Percentiles rank a stretch among this genome's conserved stretches.
phyloP scores from a whole-genome alignment of 1,140 invertebrate genomes.

The Calliphora vicina region DNA sequence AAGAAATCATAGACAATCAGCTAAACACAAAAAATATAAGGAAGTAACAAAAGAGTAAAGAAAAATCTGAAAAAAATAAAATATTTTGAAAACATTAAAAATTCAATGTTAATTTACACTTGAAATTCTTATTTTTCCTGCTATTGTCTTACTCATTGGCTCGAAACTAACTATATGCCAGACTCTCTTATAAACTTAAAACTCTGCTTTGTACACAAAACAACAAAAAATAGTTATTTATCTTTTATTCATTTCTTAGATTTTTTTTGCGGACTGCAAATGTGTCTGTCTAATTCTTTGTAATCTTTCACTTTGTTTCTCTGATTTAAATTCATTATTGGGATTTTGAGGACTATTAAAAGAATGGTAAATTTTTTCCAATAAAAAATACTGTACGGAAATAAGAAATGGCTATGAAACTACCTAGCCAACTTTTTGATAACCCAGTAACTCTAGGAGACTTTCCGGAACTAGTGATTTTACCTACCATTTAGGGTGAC shows the following conservation, averaged over 20 bases:
- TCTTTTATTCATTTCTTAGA: neutral
- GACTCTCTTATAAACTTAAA: too few species aligned
- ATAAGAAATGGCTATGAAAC: too few species aligned
- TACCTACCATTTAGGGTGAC: too few species aligned
- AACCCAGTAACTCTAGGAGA: too few species aligned
- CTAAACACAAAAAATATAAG: neutral
- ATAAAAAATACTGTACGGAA: too few species aligned
- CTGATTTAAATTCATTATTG: neutral
- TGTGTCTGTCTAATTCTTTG: neutral
- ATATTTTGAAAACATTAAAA: neutral
- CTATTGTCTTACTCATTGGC: neutral
- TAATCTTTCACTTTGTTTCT: neutral
- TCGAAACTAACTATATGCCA: too few species aligned
- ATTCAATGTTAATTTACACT: conserved; percentile 39
- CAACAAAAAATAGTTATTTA: neutral
- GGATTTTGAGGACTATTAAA: neutral
- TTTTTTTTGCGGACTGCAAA: neutral
- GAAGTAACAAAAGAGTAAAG: neutral
- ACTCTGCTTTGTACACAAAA: too few species aligned
- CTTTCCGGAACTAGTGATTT: too few species aligned
- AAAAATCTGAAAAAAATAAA: conserved; percentile 22
- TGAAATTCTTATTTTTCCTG: conserved; percentile 13
- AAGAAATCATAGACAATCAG: neutral
- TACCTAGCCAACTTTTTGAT: too few species aligned
- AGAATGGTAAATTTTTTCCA: too few species aligned